Evolutionary conservation across 64 coral and sea anemone species (phyloP).

Genomic region (Acropora yongei): DNA sequence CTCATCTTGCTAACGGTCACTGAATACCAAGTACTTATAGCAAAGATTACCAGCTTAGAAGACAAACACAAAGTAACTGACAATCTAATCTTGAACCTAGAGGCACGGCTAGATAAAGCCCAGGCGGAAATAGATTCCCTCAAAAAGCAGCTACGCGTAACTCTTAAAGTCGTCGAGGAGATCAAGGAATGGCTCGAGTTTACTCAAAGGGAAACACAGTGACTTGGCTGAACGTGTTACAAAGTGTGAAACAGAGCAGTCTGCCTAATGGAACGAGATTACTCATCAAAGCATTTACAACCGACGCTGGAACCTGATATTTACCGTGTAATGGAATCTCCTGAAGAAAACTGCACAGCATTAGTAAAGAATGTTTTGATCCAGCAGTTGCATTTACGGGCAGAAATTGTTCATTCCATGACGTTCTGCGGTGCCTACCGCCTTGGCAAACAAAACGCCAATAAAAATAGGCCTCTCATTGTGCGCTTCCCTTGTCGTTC

Average conservation of each 20-base stretch:
- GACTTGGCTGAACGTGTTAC: neutral
- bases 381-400: neutral
- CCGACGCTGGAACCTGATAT: neutral
- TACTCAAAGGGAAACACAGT: neutral
- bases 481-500: constrained; percentile 11
- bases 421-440: neutral
- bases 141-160: neutral
- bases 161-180: neutral
- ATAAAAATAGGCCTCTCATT: constrained; percentile 10
- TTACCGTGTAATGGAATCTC: neutral
- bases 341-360: neutral
- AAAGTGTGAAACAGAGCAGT: neutral
- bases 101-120: neutral
- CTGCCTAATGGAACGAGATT: neutral
- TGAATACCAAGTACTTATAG: neutral
- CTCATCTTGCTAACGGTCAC: neutral
- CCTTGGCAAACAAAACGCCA: neutral
- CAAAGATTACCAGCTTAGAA: neutral
- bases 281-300: neutral
- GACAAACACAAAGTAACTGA: neutral
- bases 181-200: neutral
- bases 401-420: neutral
- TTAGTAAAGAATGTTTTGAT: constrained; percentile 14
- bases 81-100: neutral
- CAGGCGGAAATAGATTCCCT: neutral